Evolutionary conservation across 2,888 invertebrate species (phyloP).

Genomic region (Meta bourneti): DNA sequence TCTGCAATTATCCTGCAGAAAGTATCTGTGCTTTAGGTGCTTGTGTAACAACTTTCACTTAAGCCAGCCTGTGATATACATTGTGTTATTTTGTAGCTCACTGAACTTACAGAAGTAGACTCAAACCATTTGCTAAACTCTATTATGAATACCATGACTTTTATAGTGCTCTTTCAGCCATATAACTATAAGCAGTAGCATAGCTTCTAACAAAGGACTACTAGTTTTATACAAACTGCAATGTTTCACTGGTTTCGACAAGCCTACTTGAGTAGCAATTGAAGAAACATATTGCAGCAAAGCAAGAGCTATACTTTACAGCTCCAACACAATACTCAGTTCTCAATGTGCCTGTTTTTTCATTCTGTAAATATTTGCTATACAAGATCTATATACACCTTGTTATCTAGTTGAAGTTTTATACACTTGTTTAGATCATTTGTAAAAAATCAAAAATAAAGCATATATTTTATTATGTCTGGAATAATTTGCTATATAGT

Average conservation of each 20-base stretch:
- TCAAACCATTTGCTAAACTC: background rate
- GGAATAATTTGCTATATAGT: constrained; percentile 52
- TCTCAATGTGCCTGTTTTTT: constrained; percentile 33
- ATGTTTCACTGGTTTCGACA: background rate
- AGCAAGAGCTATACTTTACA: background rate
- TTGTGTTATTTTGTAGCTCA: constrained; percentile 37
- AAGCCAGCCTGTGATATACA: constrained; percentile 43
- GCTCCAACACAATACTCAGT: constrained; percentile 45
- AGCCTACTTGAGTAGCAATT: background rate
- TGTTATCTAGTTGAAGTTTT: constrained; percentile 72
- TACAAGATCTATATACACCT: constrained; percentile 62
- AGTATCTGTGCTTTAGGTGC: background rate
- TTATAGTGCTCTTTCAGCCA: background rate
- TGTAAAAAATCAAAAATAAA: constrained; percentile 65
- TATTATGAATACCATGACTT: background rate
- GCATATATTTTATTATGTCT: constrained; percentile 68
- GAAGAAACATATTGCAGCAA: constrained; percentile 9
- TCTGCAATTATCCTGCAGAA: background rate
- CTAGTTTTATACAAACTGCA: background rate
- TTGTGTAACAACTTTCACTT: background rate
- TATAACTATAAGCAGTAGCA: background rate
- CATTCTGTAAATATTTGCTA: constrained; percentile 70
- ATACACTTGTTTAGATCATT: constrained; percentile 71
- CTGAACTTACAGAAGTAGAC: background rate
- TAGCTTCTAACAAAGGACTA: background rate